These are phyloP conservation scores for Nixonia krombeini DNA, from an alignment of 1,140 invertebrate genomes.

Conservation along the genomic window DNA sequence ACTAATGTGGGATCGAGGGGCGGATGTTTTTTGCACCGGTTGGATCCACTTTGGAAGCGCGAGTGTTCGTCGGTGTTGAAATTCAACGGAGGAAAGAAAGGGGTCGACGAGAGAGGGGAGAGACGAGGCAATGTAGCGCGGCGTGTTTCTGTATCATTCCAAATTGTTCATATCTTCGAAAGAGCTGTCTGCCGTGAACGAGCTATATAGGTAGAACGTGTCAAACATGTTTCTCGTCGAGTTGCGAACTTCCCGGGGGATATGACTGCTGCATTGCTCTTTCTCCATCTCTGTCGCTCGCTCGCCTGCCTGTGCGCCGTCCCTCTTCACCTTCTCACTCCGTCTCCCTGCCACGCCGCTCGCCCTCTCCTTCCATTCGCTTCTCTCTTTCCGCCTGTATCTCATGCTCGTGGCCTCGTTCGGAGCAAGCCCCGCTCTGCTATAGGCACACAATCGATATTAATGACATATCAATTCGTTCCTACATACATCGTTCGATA, in stretches of 20 bases:
- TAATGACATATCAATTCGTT: constrained; percentile 67
- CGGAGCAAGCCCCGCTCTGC: constrained; percentile 41
- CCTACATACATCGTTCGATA: constrained; percentile 60
- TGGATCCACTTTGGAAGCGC: constrained; percentile 1
- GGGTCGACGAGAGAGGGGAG: constrained; percentile 16
- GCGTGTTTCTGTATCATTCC: constrained; percentile 37
- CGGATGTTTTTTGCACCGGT: too few relatives aligned
- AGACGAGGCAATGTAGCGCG: constrained; percentile 7
- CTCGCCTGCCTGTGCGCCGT: constrained; percentile 19
- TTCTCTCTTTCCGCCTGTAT: constrained; percentile 7
- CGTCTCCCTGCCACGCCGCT: constrained; percentile 13
- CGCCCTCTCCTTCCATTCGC: constrained; percentile 11
- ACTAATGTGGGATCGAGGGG: too few relatives aligned
- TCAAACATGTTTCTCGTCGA: constrained; percentile 44
- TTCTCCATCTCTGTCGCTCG: constrained; percentile 13
- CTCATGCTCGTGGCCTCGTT: constrained; percentile 35
- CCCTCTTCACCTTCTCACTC: constrained; percentile 18
- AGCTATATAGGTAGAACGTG: constrained; percentile 41
- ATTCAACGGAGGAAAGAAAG: not conserved
- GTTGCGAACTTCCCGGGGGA: constrained; percentile 45
- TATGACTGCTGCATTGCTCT: constrained; percentile 32
- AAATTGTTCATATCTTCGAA: constrained; percentile 47
- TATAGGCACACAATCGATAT: constrained; percentile 62
- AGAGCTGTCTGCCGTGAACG: constrained; percentile 41
- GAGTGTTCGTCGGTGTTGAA: constrained; percentile 3